A percentile compares a stretch with the other conserved stretches of the same genome.
Evolutionary conservation across 2,888 invertebrate species (phyloP).

Genomic region (Torymus texanus): DNA sequence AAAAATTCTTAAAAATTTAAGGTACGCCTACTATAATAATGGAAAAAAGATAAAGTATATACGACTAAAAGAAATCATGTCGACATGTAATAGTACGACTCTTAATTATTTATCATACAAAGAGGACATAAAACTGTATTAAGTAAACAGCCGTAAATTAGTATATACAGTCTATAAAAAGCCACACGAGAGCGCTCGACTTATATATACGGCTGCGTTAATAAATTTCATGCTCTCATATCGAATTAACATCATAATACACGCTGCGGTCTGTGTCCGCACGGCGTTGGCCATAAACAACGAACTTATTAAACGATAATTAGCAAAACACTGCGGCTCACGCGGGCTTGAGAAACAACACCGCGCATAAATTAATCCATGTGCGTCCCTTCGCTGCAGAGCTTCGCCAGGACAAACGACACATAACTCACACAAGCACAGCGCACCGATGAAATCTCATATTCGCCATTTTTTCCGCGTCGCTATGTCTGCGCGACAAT

Average conservation of each 20-base stretch:
- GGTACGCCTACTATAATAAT: too few species aligned
- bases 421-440: constrained; percentile 24
- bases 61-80: too few species aligned
- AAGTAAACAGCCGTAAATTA: constrained; percentile 21
- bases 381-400: neutral
- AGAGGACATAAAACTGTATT: neutral
- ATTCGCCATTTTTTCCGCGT: neutral
- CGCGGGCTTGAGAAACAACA: neutral
- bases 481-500: constrained; percentile 21
- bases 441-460: constrained; percentile 34
- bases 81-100: too few species aligned
- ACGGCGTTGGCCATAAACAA: neutral
- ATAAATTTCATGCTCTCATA: neutral
- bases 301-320: constrained; percentile 31
- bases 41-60: too few species aligned
- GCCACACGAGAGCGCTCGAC: neutral
- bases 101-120: constrained; percentile 1
- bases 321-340: neutral
- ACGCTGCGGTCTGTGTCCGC: neutral
- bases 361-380: constrained; percentile 15
- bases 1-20: too few species aligned
- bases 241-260: constrained; percentile 28
- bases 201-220: neutral
- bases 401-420: constrained; percentile 33
- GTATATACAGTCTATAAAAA: neutral